A percentile compares a stretch with the other conserved stretches of the same genome.
Evolutionary conservation across 2,888 invertebrate genomes (phyloP).

Genomic region (Tuberolachnus salignus): DNA sequence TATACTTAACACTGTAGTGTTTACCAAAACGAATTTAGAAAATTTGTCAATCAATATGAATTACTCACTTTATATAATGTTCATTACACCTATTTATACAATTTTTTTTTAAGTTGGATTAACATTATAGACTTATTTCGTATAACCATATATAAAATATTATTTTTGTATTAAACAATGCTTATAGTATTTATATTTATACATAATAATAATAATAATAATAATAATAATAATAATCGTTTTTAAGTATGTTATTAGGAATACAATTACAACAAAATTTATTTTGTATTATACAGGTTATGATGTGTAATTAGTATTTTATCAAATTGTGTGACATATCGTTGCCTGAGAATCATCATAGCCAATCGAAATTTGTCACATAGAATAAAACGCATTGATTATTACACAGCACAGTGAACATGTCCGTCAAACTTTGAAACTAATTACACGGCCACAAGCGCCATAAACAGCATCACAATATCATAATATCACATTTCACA

Average conservation of each 20-base stretch:
- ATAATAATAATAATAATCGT: not conserved
- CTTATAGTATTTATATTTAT: not conserved
- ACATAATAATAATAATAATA: no score
- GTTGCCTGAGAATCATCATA: no score
- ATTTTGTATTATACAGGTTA: conserved; percentile 33
- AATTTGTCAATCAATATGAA: not conserved
- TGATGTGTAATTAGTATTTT: not conserved
- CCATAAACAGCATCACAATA: no score
- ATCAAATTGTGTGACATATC: not conserved
- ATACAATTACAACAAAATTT: conserved; percentile 6
- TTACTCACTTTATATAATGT: no score
- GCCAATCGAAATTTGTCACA: no score
- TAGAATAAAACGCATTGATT: no score
- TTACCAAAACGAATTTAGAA: conserved; percentile 32
- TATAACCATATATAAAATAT: not conserved
- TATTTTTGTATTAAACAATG: not conserved
- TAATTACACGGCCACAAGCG: no score
- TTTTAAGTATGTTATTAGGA: not conserved
- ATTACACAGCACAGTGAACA: no score
- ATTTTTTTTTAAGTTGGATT: not conserved
- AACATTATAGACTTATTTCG: not conserved
- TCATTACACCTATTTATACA: not conserved
- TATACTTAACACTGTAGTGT: conserved; percentile 32
- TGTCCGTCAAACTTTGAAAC: no score
- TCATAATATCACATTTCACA: no score